A percentile compares a stretch with the other conserved stretches of the same genome.
Evolutionary conservation across 1,140 invertebrate species (phyloP).

Genomic region (Drosophila miranda): DNA sequence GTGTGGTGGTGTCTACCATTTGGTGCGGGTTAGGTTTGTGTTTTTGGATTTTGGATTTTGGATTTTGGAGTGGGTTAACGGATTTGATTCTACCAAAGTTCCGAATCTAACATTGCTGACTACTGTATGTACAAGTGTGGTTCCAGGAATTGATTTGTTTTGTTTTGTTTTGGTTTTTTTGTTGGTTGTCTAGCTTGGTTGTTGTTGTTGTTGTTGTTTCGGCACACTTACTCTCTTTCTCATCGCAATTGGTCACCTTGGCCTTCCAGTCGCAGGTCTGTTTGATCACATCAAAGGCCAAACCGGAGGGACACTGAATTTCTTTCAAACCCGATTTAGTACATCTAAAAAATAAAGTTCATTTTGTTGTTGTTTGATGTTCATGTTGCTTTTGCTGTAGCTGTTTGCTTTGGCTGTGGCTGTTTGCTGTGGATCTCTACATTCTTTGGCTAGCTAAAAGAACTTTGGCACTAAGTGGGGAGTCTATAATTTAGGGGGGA

Average conservation of each 20-base stretch:
- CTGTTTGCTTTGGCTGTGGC: constrained; percentile 2
- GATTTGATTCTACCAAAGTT: constrained; percentile 56
- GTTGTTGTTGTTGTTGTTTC: neutral
- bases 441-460: constrained; percentile 52
- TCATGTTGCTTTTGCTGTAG: constrained; percentile 13
- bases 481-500: constrained; percentile 16
- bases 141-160: constrained; percentile 22
- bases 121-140: constrained; percentile 43
- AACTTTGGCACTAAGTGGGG: constrained; percentile 61
- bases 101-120: constrained; percentile 60
- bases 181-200: constrained; percentile 35
- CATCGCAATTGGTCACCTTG: constrained; percentile 97
- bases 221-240: constrained; percentile 95
- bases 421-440: constrained; percentile 25
- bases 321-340: constrained; percentile 95
- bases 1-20: constrained; percentile 2
- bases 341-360: constrained; percentile 87
- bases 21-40: constrained; percentile 14
- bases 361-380: constrained; percentile 37
- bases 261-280: constrained; percentile 98
- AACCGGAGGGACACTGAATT: constrained; percentile 96
- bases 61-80: constrained; percentile 14
- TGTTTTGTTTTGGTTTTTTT: constrained; percentile 31
- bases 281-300: constrained; percentile 98
- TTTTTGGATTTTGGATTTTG: neutral